phyloP scores from a whole-genome alignment of 2,888 invertebrate species.

The Sinodicranocentrus sp. region DNA sequence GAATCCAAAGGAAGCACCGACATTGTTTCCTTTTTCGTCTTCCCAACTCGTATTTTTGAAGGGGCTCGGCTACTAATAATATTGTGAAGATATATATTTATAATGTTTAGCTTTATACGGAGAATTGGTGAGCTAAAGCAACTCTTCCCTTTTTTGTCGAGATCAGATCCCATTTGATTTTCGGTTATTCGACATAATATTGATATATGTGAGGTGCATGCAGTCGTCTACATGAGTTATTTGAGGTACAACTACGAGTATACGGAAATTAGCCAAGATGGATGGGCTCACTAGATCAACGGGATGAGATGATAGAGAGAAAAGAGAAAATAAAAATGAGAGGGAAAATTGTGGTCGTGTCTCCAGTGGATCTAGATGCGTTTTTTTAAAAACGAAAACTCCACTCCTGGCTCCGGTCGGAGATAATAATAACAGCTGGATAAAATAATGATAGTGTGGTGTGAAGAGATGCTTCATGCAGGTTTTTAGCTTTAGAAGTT shows the following conservation, averaged over 20 bases:
- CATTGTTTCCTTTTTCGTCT: constrained; percentile 49
- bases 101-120: not conserved
- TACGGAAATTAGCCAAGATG: constrained; percentile 60
- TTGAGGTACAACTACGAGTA: constrained; percentile 25
- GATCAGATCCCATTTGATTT: constrained; percentile 18
- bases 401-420: constrained; percentile 48
- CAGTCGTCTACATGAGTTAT: constrained; percentile 34
- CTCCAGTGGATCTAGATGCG: constrained; percentile 13
- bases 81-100: not conserved
- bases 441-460: constrained; percentile 54
- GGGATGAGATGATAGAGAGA: constrained; percentile 11
- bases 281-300: constrained; percentile 34
- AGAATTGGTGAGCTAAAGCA: not conserved
- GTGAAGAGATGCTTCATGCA: constrained; percentile 10
- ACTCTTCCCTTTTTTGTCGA: constrained; percentile 4
- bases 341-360: constrained; percentile 22
- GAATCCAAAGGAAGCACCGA: constrained; percentile 13
- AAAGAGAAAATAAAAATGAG: constrained; percentile 20
- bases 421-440: constrained; percentile 53
- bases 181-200: constrained; percentile 38
- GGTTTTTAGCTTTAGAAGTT: too few species aligned
- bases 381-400: constrained; percentile 17
- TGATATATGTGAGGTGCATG: constrained; percentile 22
- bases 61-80: not conserved
- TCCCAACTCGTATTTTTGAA: constrained; percentile 15